Percentiles rank a stretch among this genome's conserved stretches.
Evolutionary conservation across 2,113 vertebrate genomes (phyloP).

Genomic region (Aix galericulata): DNA sequence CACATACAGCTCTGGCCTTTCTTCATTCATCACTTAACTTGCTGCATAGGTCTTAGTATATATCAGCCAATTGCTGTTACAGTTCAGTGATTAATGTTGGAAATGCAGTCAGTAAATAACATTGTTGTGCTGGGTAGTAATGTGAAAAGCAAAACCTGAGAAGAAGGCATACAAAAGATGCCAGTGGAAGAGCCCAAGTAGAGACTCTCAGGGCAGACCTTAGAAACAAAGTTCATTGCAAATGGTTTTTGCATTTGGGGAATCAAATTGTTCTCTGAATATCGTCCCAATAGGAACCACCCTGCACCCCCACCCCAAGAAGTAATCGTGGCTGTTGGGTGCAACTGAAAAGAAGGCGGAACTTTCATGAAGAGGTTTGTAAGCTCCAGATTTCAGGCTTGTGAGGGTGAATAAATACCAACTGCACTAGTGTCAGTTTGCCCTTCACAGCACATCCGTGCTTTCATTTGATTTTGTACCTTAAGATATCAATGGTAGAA

Average conservation of each 20-base stretch:
- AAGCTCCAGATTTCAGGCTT: neutral
- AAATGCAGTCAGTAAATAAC: neutral
- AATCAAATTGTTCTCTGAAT: neutral
- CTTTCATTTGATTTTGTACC: neutral
- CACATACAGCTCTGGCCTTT: neutral
- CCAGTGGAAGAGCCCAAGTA: neutral
- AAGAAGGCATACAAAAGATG: neutral
- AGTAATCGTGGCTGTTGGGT: neutral
- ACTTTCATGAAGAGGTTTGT: neutral
- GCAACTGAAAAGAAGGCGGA: neutral
- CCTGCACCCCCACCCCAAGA: rapidly evolving
- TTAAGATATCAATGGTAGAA: neutral
- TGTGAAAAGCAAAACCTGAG: neutral
- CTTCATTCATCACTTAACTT: neutral
- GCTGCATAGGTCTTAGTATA: neutral
- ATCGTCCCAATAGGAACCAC: neutral
- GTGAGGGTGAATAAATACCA: neutral
- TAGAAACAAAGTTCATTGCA: neutral
- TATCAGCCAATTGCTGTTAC: neutral
- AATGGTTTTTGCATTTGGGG: neutral
- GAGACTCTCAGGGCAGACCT: neutral
- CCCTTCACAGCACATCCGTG: neutral
- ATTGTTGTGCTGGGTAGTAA: neutral
- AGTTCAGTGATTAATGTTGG: neutral
- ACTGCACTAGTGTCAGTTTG: neutral